Base-by-base conservation (phyloP, 2,888 invertebrate species). In the Anthophora plumipes region DNA sequence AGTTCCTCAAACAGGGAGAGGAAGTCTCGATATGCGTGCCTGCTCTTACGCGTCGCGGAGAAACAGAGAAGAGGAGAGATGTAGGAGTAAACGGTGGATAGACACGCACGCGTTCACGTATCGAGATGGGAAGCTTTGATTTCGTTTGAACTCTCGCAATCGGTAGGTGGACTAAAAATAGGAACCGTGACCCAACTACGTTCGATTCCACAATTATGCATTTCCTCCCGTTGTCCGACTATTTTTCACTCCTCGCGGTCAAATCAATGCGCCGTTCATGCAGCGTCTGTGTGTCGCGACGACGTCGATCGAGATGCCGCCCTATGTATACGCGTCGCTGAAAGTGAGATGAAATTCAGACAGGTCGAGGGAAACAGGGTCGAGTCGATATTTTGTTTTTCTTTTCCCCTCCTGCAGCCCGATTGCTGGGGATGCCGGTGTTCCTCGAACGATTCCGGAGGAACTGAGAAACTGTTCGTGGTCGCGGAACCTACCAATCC, bases 131-230 rank as follows among this genome's bases (percentile, higher is more conserved):
- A n/a, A n/a, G 77, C 80, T 82, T 82, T 82, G 79, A 82, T 80
- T 83, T 83, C 84, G 81, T 86, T 87, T 82, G 81, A 84, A 80
- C 83, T 83, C 83, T 83, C 73, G 46, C 85, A 86, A 87, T 87
- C 87, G 82, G 85, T 59, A 1, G 64, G 71, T 64, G 72, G 69
- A 73, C 77, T 85, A 86, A 88, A 86, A 87, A 87, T 88, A 87
- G 87, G 60, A 77, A 60, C 83, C 82, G 80, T 84, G 81, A 83
- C 86, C 85, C 57, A 81, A 81, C 86, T 86, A 85, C 85, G 83
- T 83, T 88, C 87, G 87, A 87, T 80, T 87, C 85, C 87, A 85
- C 87, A 87, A 88, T 88, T 86, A 86, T 87, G 85, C 80, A 87
- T 82, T 88, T 86, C 82, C 80, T 77, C 80, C 64, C 71, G 74